These are phyloP conservation scores for Aythya baeri DNA, from an alignment of 2,113 vertebrate species.

Conservation along the genomic window DNA sequence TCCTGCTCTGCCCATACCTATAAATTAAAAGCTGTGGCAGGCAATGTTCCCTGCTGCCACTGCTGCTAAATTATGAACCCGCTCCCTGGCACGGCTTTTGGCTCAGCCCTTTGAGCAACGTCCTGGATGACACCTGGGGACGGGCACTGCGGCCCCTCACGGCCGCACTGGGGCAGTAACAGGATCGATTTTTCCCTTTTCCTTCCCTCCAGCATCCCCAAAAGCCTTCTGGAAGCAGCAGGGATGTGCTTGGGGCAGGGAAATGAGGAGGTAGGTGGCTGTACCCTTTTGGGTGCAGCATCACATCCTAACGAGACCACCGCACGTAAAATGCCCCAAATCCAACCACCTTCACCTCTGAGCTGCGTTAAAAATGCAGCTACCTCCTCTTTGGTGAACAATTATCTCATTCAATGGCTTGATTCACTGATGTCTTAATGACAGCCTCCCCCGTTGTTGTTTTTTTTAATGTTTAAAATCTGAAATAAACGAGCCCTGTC, in stretches of 20 bases:
- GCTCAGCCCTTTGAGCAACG: background rate
- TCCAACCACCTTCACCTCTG: background rate
- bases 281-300: background rate
- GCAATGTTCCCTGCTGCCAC: background rate
- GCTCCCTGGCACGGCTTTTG: background rate
- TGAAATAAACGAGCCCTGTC: conserved; percentile 70
- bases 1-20: accelerated
- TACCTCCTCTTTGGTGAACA: conserved; percentile 54
- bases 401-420: conserved; percentile 75
- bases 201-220: background rate
- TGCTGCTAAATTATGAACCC: accelerated
- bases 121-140: background rate
- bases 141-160: background rate
- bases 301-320: background rate
- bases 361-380: conserved; percentile 66
- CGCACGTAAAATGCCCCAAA: background rate
- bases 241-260: accelerated
- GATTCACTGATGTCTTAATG: conserved; percentile 78
- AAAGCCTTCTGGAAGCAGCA: background rate
- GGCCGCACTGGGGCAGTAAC: no score
- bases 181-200: background rate
- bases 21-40: background rate
- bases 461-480: conserved; percentile 75
- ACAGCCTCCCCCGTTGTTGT: conserved; percentile 69
- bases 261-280: background rate